These are phyloP conservation scores for Isaurus tuberculatus DNA, from an alignment of 92 coral and sea anemone species.

Conservation along the genomic window DNA sequence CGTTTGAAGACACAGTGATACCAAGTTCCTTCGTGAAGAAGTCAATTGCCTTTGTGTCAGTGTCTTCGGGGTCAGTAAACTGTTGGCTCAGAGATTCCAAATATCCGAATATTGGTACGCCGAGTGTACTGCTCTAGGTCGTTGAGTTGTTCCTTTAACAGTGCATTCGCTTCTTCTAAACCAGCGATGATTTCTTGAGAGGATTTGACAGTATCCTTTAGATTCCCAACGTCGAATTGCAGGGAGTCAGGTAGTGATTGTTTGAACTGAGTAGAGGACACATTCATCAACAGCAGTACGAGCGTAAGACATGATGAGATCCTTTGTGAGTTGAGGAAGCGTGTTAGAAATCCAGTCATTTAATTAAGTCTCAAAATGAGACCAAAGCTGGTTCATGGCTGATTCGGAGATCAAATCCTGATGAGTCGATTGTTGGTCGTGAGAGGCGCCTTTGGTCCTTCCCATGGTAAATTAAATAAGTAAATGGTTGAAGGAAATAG, in stretches of 20 bases:
- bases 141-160: conserved; percentile 21
- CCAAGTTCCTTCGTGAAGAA: conserved; percentile 46
- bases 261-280: conserved; percentile 50
- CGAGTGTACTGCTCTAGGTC: neutral
- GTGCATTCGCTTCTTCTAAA: conserved; percentile 34
- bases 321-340: conserved; percentile 47
- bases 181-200: conserved; percentile 47
- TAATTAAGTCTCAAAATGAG: conserved; percentile 46
- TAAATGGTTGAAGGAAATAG: conserved; percentile 45
- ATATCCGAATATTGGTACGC: neutral
- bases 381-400: conserved; percentile 40
- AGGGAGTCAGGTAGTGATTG: conserved; percentile 23
- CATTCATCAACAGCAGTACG: conserved; percentile 37
- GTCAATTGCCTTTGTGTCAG: conserved; percentile 11
- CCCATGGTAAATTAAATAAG: conserved; percentile 36
- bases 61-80: conserved; percentile 38
- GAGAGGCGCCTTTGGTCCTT: conserved; percentile 52
- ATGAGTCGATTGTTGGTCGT: conserved; percentile 31
- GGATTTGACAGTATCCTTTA: conserved; percentile 38
- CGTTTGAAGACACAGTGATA: conserved; percentile 31
- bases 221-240: conserved; percentile 46
- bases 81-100: neutral
- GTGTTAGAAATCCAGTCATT: conserved; percentile 46
- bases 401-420: conserved; percentile 46
- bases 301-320: conserved; percentile 49